A percentile compares a stretch with the other conserved stretches of the same genome.
Evolutionary conservation across 2,797 vertebrate species (phyloP).

Genomic region (Psittacula derbiana): DNA sequence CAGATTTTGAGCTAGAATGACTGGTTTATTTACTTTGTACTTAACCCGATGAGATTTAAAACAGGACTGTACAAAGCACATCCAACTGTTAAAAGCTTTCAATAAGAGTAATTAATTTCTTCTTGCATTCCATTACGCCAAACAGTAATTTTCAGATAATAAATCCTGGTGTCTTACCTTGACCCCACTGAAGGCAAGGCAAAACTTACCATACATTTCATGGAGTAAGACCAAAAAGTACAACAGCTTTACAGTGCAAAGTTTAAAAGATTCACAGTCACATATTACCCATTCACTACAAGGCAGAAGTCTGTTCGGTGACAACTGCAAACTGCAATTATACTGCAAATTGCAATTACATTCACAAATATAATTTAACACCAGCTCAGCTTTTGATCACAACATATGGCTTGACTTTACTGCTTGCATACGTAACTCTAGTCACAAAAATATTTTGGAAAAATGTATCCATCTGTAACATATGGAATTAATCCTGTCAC

Average conservation of each 20-base stretch:
- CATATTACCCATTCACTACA: background rate
- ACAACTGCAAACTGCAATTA: conserved; percentile 39
- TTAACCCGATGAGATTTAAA: background rate
- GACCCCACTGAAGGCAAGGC: background rate
- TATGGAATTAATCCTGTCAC: conserved; percentile 36
- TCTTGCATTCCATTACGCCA: background rate
- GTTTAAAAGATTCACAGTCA: background rate
- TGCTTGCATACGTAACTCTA: conserved; percentile 10
- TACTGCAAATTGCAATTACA: background rate
- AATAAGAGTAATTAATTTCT: background rate
- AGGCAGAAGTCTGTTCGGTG: background rate
- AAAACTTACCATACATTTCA: background rate
- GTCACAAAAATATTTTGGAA: conserved; percentile 43
- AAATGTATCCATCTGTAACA: conserved; percentile 32
- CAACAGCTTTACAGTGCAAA: background rate
- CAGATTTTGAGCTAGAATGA: background rate
- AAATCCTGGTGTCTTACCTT: background rate
- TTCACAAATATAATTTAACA: conserved; percentile 36
- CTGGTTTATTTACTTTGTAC: background rate
- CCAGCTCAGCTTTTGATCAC: conserved; percentile 43
- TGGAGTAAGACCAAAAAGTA: background rate
- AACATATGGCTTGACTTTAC: conserved; percentile 38
- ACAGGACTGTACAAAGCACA: background rate
- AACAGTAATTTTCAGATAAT: background rate
- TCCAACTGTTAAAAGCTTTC: background rate